Base-by-base conservation (phyloP, 1,140 invertebrate species). In the Drosophila micromelanica region DNA sequence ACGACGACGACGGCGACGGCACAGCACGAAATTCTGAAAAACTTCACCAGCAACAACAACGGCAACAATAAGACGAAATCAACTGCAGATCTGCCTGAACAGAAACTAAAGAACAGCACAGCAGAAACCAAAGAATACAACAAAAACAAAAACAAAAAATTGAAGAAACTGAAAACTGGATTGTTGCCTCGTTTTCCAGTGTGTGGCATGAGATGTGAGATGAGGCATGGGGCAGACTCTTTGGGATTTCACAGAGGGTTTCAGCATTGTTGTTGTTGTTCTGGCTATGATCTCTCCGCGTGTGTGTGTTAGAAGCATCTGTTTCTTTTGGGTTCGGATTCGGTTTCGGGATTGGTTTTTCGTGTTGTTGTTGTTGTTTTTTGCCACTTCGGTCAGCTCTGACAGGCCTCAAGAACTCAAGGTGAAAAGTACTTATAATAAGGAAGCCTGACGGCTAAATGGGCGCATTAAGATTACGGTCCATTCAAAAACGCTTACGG, bases 21-120 rank as follows among this genome's bases (percentile, higher is more conserved):
- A 65, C 82, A 82, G 84, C 84, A 87, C 80, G 79, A 87, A 87
- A 76, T 89, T 89, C 84, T 89, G 72, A 89, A 89, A 87, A 89
- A 82, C 82, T 75, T 69, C 57, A 78, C 42, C 56, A 67, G 56
- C 42, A 67, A 59, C 38, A 42, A 15, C 64, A 64, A 63, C n/a
- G n/a, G n/a, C 42, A 45, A 30, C 64, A 64, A 63, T 23, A 48
- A 69, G 85, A 80, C 64, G 78, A 85, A 85, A 81, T 81, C 81
- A 89, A 82, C 75, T 76, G 30, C 63, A 87, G 84, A 87, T 87
- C 84, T 89, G 76, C 81, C 67, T 63, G 55, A 80, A 71, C 67
- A 65, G 43, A 71, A 73, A 77, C 51, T n/a, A 57, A 45, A 57
- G 40, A 57, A 45, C 42, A 45, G 49, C 15, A 7, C 30, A 27